Conservation (phyloP, 1,140 invertebrate genomes). For the Diabrotica virgifera region DNA sequence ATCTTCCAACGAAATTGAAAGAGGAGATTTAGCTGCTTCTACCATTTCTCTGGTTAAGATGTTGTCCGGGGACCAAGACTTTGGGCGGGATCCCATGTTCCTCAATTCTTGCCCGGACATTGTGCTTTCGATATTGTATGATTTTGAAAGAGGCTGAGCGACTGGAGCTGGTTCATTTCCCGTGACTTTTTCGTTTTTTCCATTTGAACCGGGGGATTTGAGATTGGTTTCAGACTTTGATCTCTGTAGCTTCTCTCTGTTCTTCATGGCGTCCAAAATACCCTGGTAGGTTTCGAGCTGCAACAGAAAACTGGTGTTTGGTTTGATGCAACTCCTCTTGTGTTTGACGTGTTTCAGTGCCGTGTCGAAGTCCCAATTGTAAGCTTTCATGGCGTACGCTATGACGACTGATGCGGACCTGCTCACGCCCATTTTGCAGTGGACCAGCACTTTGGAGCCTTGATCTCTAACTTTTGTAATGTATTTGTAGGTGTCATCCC, state of each 20-base stretch:
- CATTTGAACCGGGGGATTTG: conserved; percentile 61
- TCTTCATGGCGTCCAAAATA: conserved; percentile 93
- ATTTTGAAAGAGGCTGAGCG: conserved; percentile 53
- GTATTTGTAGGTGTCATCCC: conserved; percentile 96
- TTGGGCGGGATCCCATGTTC: conserved; percentile 56
- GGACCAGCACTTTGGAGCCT: conserved; percentile 82
- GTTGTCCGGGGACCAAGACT: conserved; percentile 79
- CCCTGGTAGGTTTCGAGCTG: conserved; percentile 96
- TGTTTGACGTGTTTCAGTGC: conserved; percentile 88
- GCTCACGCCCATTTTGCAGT: conserved; percentile 99
- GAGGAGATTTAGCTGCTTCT: conserved; percentile 57
- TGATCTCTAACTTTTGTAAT: conserved; percentile 89
- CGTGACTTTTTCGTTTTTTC: conserved; percentile 48
- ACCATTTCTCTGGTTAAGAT: conserved; percentile 24
- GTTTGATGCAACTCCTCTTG: conserved; percentile 90
- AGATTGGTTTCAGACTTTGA: conserved; percentile 92
- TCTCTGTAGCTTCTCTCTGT: conserved; percentile 85
- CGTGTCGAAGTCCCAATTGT: conserved; percentile 87
- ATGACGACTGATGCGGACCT: conserved; percentile 96
- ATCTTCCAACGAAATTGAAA: conserved; percentile 60
- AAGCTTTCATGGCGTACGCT: conserved; percentile 97
- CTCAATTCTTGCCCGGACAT: conserved; percentile 40
- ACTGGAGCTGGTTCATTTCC: conserved; percentile 58
- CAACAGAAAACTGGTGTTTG: conserved; percentile 89
- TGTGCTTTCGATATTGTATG: conserved; percentile 45